Base-by-base conservation (phyloP, 2,888 invertebrate species). In the Elmis aenea region DNA sequence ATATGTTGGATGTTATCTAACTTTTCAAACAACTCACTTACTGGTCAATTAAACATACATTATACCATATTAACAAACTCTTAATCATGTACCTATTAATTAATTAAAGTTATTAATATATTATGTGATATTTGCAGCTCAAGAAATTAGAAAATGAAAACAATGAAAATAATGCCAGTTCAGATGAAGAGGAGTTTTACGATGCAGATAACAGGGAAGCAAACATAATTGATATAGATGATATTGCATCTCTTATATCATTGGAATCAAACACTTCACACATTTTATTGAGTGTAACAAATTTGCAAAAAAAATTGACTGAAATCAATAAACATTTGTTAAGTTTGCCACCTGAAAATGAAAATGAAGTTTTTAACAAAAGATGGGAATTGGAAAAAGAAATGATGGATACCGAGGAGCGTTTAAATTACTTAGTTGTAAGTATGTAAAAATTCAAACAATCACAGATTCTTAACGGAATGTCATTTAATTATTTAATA, bases 361-460 rank as follows among this genome's bases (percentile, higher is more conserved):
- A n/a, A n/a, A n/a, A n/a, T n/a, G 32, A 6, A 13, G 21, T 33
- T 9, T 44, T 16, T 25, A 41, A 55, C 21, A 58, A 63, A 23
- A 65, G 60, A 37, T 58, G 55, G 14, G 37, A 33, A 21, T n/a
- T 31, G 6, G 35, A 45, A 20, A 12, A 55, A 33, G 41, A 47
- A 16, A 27, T 69, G 16, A 61, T 62, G 38, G 42, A 51, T 13
- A 36, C 62, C 10, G 56, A 64, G 23, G 46, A 55, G 1, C 52
- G 60, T 16, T 61, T 62, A 13, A 64, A 66, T 50, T 62, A 64
- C 10, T 59, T 54, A n/a, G 58, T 60, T 11, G 57, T 61, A 12
- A 48, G 47, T 5, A 26, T 15, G 11, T 13, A n/a, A n/a, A n/a
- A n/a, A n/a, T n/a, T n/a, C n/a, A n/a, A n/a, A n/a, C n/a, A n/a